These are phyloP conservation scores for Pelodiscus sinensis DNA, from an alignment of 2,113 vertebrate species.

Conservation along the genomic window DNA sequence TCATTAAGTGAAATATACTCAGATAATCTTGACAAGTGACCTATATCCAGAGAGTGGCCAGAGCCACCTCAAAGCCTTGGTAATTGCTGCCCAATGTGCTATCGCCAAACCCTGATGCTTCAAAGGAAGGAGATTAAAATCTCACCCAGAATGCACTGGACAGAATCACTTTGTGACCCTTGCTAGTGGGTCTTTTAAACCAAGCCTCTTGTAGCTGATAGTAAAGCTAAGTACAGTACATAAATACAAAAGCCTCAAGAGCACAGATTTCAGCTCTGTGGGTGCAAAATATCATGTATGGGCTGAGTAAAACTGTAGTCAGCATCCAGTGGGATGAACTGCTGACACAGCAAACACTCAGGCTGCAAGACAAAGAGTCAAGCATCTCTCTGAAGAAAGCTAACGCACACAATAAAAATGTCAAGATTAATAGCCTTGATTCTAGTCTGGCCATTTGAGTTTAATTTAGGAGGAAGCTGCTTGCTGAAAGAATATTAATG, in stretches of 20 bases:
- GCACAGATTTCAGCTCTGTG: conserved; percentile 69
- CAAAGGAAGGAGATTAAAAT: background rate
- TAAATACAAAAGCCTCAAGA: conserved; percentile 41
- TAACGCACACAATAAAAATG: background rate
- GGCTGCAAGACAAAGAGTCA: background rate
- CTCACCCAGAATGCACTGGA: background rate
- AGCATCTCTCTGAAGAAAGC: background rate
- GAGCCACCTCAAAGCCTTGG: background rate
- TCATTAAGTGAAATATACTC: background rate
- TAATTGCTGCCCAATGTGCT: background rate
- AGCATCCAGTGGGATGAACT: conserved; percentile 48
- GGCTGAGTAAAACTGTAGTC: conserved; percentile 53
- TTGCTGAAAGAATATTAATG: background rate
- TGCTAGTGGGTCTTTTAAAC: conserved; percentile 14
- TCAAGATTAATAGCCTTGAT: background rate
- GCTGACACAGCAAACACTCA: conserved; percentile 47
- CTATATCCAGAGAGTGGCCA: background rate
- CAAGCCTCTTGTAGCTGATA: background rate
- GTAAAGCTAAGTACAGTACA: conserved; percentile 18
- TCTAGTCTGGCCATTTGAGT: background rate
- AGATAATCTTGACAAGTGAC: background rate
- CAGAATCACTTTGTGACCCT: background rate
- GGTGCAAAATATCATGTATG: conserved; percentile 53
- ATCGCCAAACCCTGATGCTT: background rate
- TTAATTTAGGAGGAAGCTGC: background rate